Percentiles rank a stretch among this genome's conserved stretches.
phyloP scores from a whole-genome alignment of 2,113 vertebrate genomes.

The Collichthys lucidus region DNA sequence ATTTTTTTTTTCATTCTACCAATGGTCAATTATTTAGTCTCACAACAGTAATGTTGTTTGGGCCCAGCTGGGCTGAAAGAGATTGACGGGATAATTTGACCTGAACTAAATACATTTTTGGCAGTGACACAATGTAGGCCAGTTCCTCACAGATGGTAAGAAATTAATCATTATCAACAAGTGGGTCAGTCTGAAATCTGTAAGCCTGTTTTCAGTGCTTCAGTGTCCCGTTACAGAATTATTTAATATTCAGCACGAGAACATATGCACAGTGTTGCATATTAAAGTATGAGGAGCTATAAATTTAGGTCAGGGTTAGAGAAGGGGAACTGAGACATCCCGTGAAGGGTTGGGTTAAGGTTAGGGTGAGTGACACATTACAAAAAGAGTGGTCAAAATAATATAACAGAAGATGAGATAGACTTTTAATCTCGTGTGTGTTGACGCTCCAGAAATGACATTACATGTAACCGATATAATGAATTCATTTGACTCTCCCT shows the following conservation, averaged over 20 bases:
- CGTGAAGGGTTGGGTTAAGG: too few species aligned
- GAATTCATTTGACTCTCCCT: too few species aligned
- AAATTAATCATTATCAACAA: constrained; percentile 50
- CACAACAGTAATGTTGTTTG: constrained; percentile 61
- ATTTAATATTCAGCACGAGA: not conserved
- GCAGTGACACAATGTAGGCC: constrained; percentile 67
- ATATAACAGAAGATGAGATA: not conserved
- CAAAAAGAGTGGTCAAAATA: not conserved
- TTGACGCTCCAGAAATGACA: not conserved
- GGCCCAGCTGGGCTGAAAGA: constrained; percentile 54
- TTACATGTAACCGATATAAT: not conserved
- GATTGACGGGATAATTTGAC: constrained; percentile 51
- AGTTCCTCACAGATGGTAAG: constrained; percentile 40
- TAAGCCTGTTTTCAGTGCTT: constrained; percentile 28
- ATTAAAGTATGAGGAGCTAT: not conserved
- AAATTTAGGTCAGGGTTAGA: not conserved
- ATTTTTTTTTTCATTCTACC: constrained; percentile 20
- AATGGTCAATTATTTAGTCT: constrained; percentile 23
- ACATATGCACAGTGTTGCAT: too few species aligned
- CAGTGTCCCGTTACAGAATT: not conserved
- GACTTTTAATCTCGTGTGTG: not conserved
- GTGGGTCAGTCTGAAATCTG: constrained; percentile 49
- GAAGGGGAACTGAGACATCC: too few species aligned
- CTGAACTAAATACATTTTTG: constrained; percentile 66
- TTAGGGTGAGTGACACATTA: not conserved